A percentile compares a stretch with the other conserved stretches of the same genome.
phyloP scores from a whole-genome alignment of 2,113 vertebrate species.

The Limnothrissa miodon region DNA sequence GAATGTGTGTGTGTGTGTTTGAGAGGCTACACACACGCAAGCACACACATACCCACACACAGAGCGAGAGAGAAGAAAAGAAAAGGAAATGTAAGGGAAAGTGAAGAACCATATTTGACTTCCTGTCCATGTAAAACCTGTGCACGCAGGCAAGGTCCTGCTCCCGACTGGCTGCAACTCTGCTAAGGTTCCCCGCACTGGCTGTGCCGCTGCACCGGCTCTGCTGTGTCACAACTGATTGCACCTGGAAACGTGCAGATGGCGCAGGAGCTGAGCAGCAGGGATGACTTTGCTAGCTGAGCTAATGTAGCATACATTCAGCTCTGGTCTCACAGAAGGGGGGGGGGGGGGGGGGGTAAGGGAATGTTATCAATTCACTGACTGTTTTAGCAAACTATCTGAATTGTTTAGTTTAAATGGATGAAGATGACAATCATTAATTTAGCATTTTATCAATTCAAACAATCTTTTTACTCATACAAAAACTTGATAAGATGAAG shows the following conservation, averaged over 20 bases:
- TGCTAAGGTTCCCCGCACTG: not conserved
- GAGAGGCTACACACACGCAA: not conserved
- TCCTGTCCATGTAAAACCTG: not conserved
- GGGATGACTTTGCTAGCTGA: not conserved
- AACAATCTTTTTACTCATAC: no score
- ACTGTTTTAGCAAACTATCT: not conserved
- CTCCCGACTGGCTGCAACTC: not conserved
- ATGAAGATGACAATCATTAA: not conserved
- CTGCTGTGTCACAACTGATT: not conserved
- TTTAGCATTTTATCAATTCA: no score
- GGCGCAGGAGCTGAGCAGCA: not conserved
- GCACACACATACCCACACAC: not conserved
- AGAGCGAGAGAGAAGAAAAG: not conserved
- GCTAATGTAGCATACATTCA: constrained; percentile 1
- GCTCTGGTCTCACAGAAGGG: not conserved
- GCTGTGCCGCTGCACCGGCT: not conserved
- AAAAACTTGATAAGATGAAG: not conserved
- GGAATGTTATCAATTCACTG: not conserved
- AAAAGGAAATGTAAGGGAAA: not conserved
- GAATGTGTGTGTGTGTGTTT: not conserved
- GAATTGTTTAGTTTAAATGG: not conserved
- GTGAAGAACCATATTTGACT: not conserved
- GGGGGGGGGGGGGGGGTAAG: no score
- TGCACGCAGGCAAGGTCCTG: not conserved
- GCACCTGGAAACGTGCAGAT: constrained; percentile 7